Conservation (phyloP, 2,113 vertebrate genomes). For the Cyprinodon variegatus region DNA sequence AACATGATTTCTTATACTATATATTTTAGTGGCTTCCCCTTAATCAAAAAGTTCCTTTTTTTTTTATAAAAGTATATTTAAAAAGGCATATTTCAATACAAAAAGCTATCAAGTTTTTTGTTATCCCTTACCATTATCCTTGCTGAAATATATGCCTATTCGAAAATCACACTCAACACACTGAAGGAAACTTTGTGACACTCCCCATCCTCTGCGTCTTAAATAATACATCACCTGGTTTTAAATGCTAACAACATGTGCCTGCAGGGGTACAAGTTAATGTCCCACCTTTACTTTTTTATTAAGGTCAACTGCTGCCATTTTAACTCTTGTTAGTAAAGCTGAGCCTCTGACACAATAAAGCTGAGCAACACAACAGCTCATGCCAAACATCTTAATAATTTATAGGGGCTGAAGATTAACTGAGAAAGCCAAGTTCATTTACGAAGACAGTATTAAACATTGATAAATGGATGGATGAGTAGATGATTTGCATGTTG, state of each 20-base stretch:
- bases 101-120: too few relatives aligned
- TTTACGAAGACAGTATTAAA: slow-evolving; percentile 4
- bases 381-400: slow-evolving; percentile 51
- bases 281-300: slow-evolving; percentile 47
- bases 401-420: slow-evolving; percentile 62
- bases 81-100: background rate
- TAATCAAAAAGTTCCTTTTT: background rate
- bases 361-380: slow-evolving; percentile 47
- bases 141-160: background rate
- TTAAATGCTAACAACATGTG: slow-evolving; percentile 8
- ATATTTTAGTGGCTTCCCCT: too few relatives aligned
- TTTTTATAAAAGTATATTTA: background rate
- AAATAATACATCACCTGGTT: slow-evolving; percentile 41
- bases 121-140: too few relatives aligned
- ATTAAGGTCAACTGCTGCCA: slow-evolving; percentile 72
- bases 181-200: slow-evolving; percentile 3
- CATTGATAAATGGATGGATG: slow-evolving; percentile 5
- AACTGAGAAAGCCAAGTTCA: slow-evolving; percentile 42
- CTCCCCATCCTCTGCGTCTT: slow-evolving; percentile 12
- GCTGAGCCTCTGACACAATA: slow-evolving; percentile 57
- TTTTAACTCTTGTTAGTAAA: slow-evolving; percentile 59
- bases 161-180: slow-evolving; percentile 14
- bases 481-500: background rate
- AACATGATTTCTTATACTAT: too few relatives aligned
- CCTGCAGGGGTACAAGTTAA: slow-evolving; percentile 42